These are phyloP conservation scores for Macaria liturata DNA, from an alignment of 2,888 invertebrate species.

Conservation along the genomic window DNA sequence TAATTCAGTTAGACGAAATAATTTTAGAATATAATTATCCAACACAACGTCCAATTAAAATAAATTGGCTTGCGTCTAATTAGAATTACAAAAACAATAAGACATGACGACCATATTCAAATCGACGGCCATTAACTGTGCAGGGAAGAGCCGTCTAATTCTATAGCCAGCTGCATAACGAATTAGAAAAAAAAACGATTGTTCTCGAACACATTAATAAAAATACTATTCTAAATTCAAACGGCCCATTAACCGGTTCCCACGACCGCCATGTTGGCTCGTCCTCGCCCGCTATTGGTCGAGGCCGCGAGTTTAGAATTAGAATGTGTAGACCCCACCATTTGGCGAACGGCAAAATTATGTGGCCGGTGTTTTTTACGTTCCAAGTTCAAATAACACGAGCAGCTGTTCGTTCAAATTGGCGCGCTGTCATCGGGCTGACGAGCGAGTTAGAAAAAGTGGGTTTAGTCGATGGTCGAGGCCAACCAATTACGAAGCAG, in stretches of 20 bases:
- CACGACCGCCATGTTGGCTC: constrained; percentile 80
- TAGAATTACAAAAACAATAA: constrained; percentile 29
- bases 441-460: constrained; percentile 38
- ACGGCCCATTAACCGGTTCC: constrained; percentile 82
- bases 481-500: constrained; percentile 36
- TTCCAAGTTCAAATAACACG: constrained; percentile 70
- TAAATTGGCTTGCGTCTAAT: constrained; percentile 26
- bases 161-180: constrained; percentile 41
- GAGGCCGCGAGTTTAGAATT: constrained; percentile 80
- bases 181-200: constrained; percentile 59
- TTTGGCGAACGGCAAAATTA: constrained; percentile 80
- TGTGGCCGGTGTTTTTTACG: constrained; percentile 70
- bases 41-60: constrained; percentile 19
- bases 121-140: constrained; percentile 29
- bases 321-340: constrained; percentile 82
- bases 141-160: constrained; percentile 27
- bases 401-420: constrained; percentile 61
- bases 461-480: constrained; percentile 20
- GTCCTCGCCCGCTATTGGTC: constrained; percentile 81
- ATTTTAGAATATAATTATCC: constrained; percentile 15
- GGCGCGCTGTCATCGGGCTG: constrained; percentile 37
- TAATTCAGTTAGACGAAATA: constrained; percentile 15
- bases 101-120: constrained; percentile 34
- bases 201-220: constrained; percentile 74
- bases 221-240: constrained; percentile 83